Evolutionary conservation across 1,140 invertebrate species (phyloP).

Genomic region (Papilio xuthus): DNA sequence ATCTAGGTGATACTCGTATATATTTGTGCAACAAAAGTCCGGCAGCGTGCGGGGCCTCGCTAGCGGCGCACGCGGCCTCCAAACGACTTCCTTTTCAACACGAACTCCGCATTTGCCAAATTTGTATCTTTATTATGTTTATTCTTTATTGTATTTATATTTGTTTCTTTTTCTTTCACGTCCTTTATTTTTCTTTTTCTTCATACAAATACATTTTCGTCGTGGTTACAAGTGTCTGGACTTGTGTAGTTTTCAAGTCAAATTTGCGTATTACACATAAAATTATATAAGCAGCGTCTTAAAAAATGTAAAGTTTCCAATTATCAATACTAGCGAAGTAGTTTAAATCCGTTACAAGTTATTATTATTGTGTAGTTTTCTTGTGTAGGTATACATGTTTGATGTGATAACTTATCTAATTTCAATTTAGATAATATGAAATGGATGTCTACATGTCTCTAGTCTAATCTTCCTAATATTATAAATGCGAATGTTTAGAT

Average conservation of each 20-base stretch:
- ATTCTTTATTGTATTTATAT: too few species aligned
- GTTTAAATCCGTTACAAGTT: too few species aligned
- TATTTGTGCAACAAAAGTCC: neutral
- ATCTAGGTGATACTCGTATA: neutral
- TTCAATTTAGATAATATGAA: neutral
- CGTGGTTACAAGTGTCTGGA: neutral
- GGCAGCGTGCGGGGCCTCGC: neutral
- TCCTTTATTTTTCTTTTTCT: neutral
- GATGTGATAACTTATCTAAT: neutral
- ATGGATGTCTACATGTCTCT: too few species aligned
- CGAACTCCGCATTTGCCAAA: neutral
- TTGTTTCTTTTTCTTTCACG: too few species aligned
- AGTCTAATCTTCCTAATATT: too few species aligned
- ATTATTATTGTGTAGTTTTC: too few species aligned
- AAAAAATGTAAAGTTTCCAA: too few species aligned
- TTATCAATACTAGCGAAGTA: too few species aligned
- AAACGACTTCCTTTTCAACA: neutral
- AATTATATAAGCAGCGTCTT: neutral
- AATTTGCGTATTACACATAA: neutral
- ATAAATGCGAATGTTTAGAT: too few species aligned
- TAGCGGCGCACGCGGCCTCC: neutral
- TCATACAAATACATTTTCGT: neutral
- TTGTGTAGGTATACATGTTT: too few species aligned
- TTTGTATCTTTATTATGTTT: neutral
- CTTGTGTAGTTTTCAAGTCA: neutral